Percentiles rank a stretch among this genome's conserved stretches.
Conservation (phyloP, 2,888 invertebrate species). For the Choristoneura rosaceana region DNA sequence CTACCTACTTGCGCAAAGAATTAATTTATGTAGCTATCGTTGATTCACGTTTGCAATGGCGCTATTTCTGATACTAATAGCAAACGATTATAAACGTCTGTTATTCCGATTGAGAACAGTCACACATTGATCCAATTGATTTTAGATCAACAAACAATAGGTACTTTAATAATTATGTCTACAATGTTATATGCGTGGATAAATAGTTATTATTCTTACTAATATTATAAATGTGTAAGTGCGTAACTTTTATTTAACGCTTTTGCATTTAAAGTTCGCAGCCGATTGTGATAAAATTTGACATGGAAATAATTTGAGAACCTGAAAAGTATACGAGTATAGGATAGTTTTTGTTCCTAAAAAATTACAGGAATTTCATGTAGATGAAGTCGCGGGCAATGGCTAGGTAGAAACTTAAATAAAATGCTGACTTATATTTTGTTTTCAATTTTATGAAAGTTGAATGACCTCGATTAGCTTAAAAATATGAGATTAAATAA, state of each 20-base stretch:
- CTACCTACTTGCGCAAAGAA: background rate
- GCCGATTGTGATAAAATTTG: too few species aligned
- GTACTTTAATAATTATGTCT: conserved; percentile 9
- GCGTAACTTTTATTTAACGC: too few species aligned
- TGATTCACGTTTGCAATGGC: conserved; percentile 13
- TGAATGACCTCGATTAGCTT: conserved; percentile 11
- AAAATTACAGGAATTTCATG: too few species aligned
- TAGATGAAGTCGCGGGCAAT: too few species aligned
- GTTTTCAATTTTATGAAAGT: background rate
- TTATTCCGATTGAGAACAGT: conserved; percentile 36
- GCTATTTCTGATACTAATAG: conserved; percentile 56
- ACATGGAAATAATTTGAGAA: too few species aligned
- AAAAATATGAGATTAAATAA: conserved; percentile 10
- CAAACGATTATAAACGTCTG: conserved; percentile 46
- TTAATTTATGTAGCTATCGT: background rate
- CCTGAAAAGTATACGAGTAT: too few species aligned
- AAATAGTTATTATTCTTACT: background rate
- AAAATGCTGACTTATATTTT: background rate
- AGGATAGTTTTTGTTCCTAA: too few species aligned
- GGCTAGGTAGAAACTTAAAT: background rate
- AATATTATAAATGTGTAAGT: background rate
- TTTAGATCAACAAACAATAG: conserved; percentile 29
- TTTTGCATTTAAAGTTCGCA: too few species aligned
- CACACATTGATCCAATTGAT: conserved; percentile 33
- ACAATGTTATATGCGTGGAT: background rate